Base-by-base conservation (phyloP, 1,140 invertebrate genomes). In the Brachionus plicatilis region DNA sequence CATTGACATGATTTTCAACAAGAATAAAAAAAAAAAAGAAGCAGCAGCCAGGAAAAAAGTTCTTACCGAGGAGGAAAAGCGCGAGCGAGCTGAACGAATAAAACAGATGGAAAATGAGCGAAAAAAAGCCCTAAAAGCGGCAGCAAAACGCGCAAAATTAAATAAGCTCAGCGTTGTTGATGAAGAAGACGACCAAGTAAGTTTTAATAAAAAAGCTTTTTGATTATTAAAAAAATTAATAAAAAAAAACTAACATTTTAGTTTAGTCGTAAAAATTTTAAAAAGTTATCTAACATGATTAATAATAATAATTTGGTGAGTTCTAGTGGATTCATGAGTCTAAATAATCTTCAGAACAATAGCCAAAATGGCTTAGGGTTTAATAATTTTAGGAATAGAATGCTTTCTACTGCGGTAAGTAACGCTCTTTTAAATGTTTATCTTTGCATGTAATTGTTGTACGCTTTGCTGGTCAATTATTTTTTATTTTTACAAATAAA, bases 101-200 rank as follows among this genome's bases (percentile, higher is more conserved):
- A 68, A 24, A 45, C 24, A 20, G 20, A 83, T 83, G 29, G 82
- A 83, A 83, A 37, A 27, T 41, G 60, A 83, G 33, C 12, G 82
- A 20, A 83, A 83, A 70, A 83, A 83, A 70, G 82, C 82, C 7
- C 41, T 83, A 53, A 83, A 72, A 72, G 82, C 65, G 27, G 82
- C 82, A 47, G 79, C 79, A 6, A 82, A 82, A 68, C 79, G 79
- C 1, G 79, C 79, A 4, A 82, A 82, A 82, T 20, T 82, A 43
- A 65, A 37, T 43, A 82, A 82, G 27, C 27, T 82, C 20, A 68
- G 53, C 45, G 65, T 27, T 60, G 20, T 82, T 43, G 79, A 82
- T 33, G 65, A 68, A 41, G 79, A 43, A 20, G 79, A 82, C 0
- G 72, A 50, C 33, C 72, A 47, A 29, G 72, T 76, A 50, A 33